Evolutionary conservation across 1,140 invertebrate genomes (phyloP).

Genomic region (Parasteatoda tepidariorum): DNA sequence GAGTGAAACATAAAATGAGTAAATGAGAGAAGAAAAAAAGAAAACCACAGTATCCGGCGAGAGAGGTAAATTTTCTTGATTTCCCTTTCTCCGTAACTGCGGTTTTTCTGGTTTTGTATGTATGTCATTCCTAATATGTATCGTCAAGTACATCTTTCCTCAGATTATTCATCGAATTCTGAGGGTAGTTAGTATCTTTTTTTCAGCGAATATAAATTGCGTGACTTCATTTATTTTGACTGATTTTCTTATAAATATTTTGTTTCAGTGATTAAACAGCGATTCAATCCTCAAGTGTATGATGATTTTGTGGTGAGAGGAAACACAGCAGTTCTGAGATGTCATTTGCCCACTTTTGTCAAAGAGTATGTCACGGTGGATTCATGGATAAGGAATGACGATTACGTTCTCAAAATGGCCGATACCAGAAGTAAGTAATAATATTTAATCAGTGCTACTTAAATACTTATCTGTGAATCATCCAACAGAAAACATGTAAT

Average conservation of each 20-base stretch:
- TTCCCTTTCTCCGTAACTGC: no score
- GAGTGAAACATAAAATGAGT: no score
- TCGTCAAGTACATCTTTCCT: no score
- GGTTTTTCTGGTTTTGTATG: no score
- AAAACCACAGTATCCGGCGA: no score
- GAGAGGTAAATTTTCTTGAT: no score
- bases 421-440: constrained; percentile 16
- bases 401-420: constrained; percentile 16
- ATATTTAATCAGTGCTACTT: neutral
- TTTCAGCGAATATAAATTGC: neutral
- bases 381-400: constrained; percentile 65
- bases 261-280: constrained; percentile 81
- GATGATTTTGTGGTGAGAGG: constrained; percentile 69
- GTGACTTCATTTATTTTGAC: neutral
- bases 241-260: neutral
- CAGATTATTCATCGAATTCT: no score
- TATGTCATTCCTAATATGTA: no score
- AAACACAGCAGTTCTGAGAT: constrained; percentile 70
- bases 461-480: no score
- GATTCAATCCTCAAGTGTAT: constrained; percentile 76
- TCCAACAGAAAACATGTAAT: no score
- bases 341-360: constrained; percentile 70
- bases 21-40: no score
- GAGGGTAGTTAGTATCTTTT: no score
- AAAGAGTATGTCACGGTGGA: constrained; percentile 69